Evolutionary conservation across 2,113 vertebrate species (phyloP).

Genomic region (Podilymbus podiceps): DNA sequence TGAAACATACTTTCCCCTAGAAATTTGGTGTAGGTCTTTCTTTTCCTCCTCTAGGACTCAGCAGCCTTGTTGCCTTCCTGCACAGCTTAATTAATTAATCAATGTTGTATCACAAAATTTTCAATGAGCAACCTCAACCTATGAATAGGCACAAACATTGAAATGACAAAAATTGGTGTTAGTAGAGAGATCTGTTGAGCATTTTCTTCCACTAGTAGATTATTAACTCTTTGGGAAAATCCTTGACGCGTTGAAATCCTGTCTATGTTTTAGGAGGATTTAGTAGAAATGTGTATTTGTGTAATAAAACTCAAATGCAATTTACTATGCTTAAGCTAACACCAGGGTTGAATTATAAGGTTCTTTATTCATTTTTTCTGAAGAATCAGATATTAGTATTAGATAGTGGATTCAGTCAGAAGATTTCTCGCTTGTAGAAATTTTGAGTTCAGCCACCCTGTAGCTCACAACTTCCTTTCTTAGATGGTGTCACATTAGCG

Average conservation of each 20-base stretch:
- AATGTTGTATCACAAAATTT: neutral
- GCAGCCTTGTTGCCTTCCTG: neutral
- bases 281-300: neutral
- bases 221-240: neutral
- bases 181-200: neutral
- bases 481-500: neutral
- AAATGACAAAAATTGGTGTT: neutral
- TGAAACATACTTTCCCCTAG: neutral
- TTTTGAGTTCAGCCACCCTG: neutral
- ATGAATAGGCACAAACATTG: neutral
- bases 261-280: neutral
- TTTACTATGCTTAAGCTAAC: neutral
- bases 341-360: neutral
- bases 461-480: neutral
- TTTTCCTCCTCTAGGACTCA: neutral
- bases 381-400: neutral
- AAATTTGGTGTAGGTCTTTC: neutral
- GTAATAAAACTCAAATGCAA: neutral
- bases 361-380: neutral
- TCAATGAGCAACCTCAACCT: neutral
- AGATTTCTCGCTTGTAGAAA: neutral
- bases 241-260: neutral
- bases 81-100: neutral
- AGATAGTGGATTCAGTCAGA: neutral
- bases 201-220: neutral